Evolutionary conservation across 1,140 invertebrate species (phyloP).

Genomic region (Dreissena rostriformis): DNA sequence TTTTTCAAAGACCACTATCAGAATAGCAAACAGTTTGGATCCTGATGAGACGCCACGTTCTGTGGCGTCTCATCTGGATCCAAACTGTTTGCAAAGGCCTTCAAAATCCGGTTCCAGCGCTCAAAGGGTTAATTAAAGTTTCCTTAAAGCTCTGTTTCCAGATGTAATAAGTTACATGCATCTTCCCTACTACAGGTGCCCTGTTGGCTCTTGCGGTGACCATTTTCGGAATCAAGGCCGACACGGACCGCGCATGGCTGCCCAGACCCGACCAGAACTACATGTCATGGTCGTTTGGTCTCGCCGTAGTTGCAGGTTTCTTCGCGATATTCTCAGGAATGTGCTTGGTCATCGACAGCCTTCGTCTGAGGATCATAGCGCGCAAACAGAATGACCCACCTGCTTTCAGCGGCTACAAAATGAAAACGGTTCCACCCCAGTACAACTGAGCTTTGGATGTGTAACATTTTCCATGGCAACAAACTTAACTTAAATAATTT

Average conservation of each 20-base stretch:
- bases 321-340: constrained; percentile 82
- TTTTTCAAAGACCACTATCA: too few relatives aligned
- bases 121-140: too few relatives aligned
- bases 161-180: too few relatives aligned
- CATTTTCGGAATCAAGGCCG: constrained; percentile 95
- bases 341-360: constrained; percentile 46
- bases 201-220: constrained; percentile 91
- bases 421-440: constrained; percentile 38
- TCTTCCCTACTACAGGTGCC: constrained; percentile 84
- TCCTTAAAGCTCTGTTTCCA: too few relatives aligned
- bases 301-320: constrained; percentile 92
- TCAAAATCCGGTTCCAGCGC: too few relatives aligned
- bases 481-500: too few relatives aligned
- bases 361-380: constrained; percentile 1
- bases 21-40: too few relatives aligned
- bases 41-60: too few relatives aligned
- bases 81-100: too few relatives aligned
- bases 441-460: constrained; percentile 19
- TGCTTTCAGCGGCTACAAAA: constrained; percentile 38
- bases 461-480: neutral
- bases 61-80: too few relatives aligned
- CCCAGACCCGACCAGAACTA: constrained; percentile 98
- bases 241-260: constrained; percentile 93
- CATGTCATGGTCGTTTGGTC: constrained; percentile 96
- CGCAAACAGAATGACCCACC: constrained; percentile 28